phyloP scores from a whole-genome alignment of 2,797 vertebrate genomes.

The Aselliscus stoliczkanus region DNA sequence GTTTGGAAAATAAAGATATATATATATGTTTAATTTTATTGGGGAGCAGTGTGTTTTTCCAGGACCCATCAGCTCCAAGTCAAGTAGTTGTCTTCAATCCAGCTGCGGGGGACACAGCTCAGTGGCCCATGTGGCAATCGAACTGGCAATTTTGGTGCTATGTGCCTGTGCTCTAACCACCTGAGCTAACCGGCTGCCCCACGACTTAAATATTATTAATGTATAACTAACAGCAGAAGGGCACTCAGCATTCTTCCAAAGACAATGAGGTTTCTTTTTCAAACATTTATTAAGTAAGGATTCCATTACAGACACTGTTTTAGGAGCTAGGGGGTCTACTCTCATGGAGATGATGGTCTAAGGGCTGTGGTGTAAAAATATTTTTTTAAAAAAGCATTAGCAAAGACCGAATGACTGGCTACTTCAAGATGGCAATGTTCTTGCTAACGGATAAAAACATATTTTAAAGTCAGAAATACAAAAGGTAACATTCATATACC shows the following conservation, averaged over 20 bases:
- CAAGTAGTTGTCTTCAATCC: too few relatives aligned
- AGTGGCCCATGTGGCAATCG: too few relatives aligned
- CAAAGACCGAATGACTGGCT: neutral
- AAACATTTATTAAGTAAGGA: slow-evolving; percentile 17
- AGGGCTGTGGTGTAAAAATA: neutral
- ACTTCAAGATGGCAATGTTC: slow-evolving; percentile 5
- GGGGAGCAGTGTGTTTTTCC: too few relatives aligned
- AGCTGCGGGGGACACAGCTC: too few relatives aligned
- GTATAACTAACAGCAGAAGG: neutral
- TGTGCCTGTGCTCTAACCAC: too few relatives aligned
- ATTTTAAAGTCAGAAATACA: slow-evolving; percentile 19
- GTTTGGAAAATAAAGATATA: slow-evolving; percentile 15
- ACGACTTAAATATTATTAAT: neutral
- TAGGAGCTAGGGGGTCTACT: neutral
- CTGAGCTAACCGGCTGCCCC: too few relatives aligned
- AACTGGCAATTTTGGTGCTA: too few relatives aligned
- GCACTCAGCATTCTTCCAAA: neutral
- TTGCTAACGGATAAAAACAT: neutral
- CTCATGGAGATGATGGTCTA: neutral
- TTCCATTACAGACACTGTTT: neutral
- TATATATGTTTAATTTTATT: too few relatives aligned
- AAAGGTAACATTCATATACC: neutral
- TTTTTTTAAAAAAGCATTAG: neutral
- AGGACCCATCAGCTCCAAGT: too few relatives aligned
- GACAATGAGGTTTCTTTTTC: neutral